Base-by-base conservation (phyloP, 2,888 invertebrate genomes). In the Hypomecis atomaria region DNA sequence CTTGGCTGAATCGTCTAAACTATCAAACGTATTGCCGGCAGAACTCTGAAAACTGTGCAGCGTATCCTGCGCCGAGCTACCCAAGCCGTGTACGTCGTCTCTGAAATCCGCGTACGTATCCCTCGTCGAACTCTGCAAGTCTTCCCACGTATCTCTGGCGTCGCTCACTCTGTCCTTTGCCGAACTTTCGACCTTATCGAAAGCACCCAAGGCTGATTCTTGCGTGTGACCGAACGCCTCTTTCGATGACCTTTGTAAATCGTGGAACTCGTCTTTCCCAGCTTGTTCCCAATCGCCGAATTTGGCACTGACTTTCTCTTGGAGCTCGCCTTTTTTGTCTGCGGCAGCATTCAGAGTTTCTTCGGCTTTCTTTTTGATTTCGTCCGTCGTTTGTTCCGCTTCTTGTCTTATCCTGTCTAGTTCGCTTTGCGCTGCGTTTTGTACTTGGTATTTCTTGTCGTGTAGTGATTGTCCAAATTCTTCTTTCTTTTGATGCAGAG, bases 11-110 rank as follows among this genome's bases (percentile, higher is more conserved):
- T 92, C 90, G 44, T 92, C 92, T 58, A 92, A 81, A 70, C 92
- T 92, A 57, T 91, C 92, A 55, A 92, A 92, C 1, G 92, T 92
- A 62, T 92, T 89, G 5, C 92, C 92, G 1, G 92, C 91, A 4
- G 92, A 92, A 74, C 92, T 92, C 72, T 92, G 92, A 78, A 92
- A 90, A 71, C 92, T 92, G 67, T 88, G 89, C 69, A 92, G 69
- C 38, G 92, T 92, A 59, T 92, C 92, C 69, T 92, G 91, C 0
- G 89, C 84, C 4, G 91, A 91, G 71, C 77, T 90, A 61, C 89
- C 91, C 58, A 89, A 71, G 55, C 88, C 87, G 67, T 86, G 81
- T n/a, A 84, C 83, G 64, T 92, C 91, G 66, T 92, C 91, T 66
- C 78, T 86, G 65, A 88, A 81, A 48, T 86, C 88, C 9, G 91